Evolutionary conservation across 2,113 vertebrate species (phyloP).

Genomic region (Steatornis caripensis): DNA sequence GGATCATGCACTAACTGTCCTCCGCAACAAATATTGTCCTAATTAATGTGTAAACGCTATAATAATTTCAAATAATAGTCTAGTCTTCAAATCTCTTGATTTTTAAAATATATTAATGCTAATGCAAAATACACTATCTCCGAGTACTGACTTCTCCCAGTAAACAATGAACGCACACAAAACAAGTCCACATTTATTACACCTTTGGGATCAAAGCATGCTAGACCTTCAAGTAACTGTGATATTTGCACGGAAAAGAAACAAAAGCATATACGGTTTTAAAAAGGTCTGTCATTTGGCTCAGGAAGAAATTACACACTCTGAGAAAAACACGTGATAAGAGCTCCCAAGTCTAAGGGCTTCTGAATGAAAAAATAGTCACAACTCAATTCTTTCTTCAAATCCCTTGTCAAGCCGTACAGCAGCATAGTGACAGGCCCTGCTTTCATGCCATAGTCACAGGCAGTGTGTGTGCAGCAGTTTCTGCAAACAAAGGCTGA

Average conservation of each 20-base stretch:
- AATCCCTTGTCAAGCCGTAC: too few species aligned
- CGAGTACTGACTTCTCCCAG: neutral
- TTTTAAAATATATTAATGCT: neutral
- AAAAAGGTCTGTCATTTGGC: neutral
- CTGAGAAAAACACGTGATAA: neutral
- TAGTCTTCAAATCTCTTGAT: neutral
- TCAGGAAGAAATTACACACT: neutral
- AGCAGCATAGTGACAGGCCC: neutral
- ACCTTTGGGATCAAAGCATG: neutral
- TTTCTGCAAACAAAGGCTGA: neutral
- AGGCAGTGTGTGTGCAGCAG: neutral
- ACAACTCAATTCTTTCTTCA: neutral
- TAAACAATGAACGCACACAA: neutral
- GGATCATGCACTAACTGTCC: neutral
- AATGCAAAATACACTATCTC: neutral
- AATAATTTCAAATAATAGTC: neutral
- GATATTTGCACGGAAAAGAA: neutral
- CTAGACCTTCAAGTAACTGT: neutral
- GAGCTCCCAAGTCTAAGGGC: neutral
- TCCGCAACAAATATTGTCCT: neutral
- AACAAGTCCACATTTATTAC: neutral
- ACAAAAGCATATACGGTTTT: neutral
- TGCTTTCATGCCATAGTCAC: accelerated
- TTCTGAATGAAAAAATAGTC: neutral
- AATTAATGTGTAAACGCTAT: neutral